Evolutionary conservation across 2,888 invertebrate species (phyloP), one percentile per base, ranked within the genome.

Genomic region (Eilema caniola): DNA sequence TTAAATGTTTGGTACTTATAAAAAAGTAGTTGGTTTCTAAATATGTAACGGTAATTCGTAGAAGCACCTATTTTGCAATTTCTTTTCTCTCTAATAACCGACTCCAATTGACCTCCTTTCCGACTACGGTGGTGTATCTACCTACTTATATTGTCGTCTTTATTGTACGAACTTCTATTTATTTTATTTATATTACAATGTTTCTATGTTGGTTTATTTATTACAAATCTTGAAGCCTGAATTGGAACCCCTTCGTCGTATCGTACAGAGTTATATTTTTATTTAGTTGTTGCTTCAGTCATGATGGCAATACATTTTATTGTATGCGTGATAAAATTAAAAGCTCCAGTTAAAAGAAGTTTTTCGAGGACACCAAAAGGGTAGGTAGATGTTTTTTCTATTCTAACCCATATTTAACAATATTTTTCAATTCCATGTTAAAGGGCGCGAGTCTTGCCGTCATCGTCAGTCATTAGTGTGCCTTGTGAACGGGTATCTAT

Each of bases 21-120:
- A n/a, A n/a, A n/a, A n/a, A n/a, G n/a, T n/a, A n/a, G 24, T 62
- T 41, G 24, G 41, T 41, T 62, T 62, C 37, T 41, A 62, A 37
- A 41, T 62, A 37, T 41, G 16, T 24, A 37, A 14, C 12, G 62
- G 16, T 24, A 41, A n/a, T 33, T 28, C 2, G 24, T 20, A 62
- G 20, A n/a, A 53, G n/a, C 8, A 53, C 47, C 20, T 20, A 47
- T 20, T 16, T 41, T 41, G 16, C 16, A 41, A 41, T 47, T 16
- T 53, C 7, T 20, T 47, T 20, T 47, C 20, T 47, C 20, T 47
- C 20, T 0, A 47, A 20, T 3, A 47, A 47, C 2, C 20, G 20
- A 7, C 20, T 53, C n/a, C n/a, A 8, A 53, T 53, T 47, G 47
- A 20, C 47, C 47, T 47, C 7, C 20, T 20, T 20, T n/a, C n/a